phyloP scores from a whole-genome alignment of 2,888 invertebrate genomes.

The Actias luna region DNA sequence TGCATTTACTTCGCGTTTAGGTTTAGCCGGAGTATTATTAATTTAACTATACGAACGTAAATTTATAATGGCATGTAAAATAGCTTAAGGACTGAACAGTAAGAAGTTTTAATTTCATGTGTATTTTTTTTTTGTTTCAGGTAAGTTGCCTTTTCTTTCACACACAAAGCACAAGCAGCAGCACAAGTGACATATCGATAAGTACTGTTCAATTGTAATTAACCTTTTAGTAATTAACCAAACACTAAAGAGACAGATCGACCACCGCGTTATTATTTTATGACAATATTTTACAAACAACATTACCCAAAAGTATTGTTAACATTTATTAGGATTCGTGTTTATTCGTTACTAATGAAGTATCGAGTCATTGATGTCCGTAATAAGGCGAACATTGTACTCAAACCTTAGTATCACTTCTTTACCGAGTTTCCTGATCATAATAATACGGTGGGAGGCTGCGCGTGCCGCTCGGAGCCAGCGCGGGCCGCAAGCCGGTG shows the following conservation, averaged over 20 bases:
- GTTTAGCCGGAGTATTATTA: too few relatives aligned
- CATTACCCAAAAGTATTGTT: too few relatives aligned
- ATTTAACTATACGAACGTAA: too few relatives aligned
- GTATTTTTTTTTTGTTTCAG: background rate
- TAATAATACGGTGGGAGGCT: background rate
- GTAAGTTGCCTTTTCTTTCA: background rate
- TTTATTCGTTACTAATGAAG: background rate
- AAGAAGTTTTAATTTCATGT: background rate
- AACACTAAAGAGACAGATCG: background rate
- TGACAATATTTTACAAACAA: too few relatives aligned
- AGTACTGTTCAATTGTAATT: too few relatives aligned
- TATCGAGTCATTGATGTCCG: background rate
- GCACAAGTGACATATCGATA: too few relatives aligned
- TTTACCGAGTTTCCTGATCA: constrained; percentile 7
- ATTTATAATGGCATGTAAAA: too few relatives aligned
- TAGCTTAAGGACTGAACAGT: too few relatives aligned
- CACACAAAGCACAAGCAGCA: too few relatives aligned
- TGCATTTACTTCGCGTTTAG: background rate
- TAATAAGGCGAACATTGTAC: background rate
- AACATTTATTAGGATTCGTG: background rate
- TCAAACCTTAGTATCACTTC: background rate
- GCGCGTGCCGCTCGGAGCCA: constrained; percentile 1
- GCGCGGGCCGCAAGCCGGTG: background rate
- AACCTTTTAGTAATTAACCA: too few relatives aligned
- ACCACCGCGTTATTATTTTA: background rate